Base-by-base conservation (phyloP, 2,888 invertebrate genomes). In the Tetragonula carbonaria region DNA sequence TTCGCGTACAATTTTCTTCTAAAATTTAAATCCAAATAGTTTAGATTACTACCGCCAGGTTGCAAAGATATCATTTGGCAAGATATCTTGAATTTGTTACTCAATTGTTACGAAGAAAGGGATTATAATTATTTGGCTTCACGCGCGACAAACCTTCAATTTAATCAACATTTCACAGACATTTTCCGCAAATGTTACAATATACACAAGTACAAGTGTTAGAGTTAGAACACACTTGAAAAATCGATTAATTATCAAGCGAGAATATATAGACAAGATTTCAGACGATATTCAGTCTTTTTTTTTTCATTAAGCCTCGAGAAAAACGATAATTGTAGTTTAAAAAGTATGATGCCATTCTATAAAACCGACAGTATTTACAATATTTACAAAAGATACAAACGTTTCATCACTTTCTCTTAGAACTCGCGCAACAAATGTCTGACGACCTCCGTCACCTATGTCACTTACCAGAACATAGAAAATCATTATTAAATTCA, bases 31-130 rank as follows among this genome's bases (percentile, higher is more conserved):
- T 55, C 99, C 99, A 96, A 98, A 97, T 97, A 87, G 67, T 99
- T 95, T 99, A 99, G 8, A 38, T 6, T 8, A 95, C 99, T 99
- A 90, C 99, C 99, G 94, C 99, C 99, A 78, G 99, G 96, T 95
- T 99, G 99, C 72, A 99, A 95, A 21, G 99, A 99, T 95, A 99
- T 99, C 96, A 99, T 99, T 97, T 99, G 99, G 95, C 98, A 98
- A 80, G 99, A 99, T 99, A 99, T 99, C 93, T 85, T 87, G 16
- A 82, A 66, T 70, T 62, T 76, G 14, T 65, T 79, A 63, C 33
- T 80, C 70, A 59, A 28, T 63, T 62, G 8, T 21, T 53, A 14
- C 21, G 33, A 33, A 28, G 2, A 74, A 66, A 50, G 14, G 33
- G 2, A 51, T 63, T 59, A 38, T n/a, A 45, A 50, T 63, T 18